These are phyloP conservation scores for Athalia cordata DNA, from an alignment of 2,888 invertebrate genomes.

Conservation along the genomic window DNA sequence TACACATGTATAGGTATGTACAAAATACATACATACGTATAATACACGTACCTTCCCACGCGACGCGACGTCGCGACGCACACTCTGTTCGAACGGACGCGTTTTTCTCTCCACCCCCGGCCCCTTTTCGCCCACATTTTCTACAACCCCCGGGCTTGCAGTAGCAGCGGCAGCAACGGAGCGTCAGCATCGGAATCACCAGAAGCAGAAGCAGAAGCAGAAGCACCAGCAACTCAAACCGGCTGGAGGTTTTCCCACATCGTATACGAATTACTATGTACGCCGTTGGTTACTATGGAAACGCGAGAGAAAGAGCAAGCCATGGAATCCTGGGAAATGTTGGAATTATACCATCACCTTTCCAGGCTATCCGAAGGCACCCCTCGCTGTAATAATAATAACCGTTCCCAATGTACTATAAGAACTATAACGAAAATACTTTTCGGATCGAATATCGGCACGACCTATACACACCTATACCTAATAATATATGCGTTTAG, in stretches of 20 bases:
- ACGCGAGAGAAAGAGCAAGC: not conserved
- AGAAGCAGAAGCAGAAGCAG: too few species aligned
- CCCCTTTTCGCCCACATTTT: too few species aligned
- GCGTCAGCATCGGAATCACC: too few species aligned
- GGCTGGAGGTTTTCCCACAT: slow-evolving; percentile 41
- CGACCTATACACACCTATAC: not conserved
- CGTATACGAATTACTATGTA: slow-evolving; percentile 38
- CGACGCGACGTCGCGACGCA: not conserved
- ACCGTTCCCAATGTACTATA: too few species aligned
- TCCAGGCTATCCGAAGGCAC: slow-evolving; percentile 2
- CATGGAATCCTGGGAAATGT: slow-evolving; percentile 34
- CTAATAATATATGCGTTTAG: not conserved
- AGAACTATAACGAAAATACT: too few species aligned
- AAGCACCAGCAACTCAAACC: not conserved
- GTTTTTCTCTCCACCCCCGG: too few species aligned
- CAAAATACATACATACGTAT: too few species aligned
- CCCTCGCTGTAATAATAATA: not conserved
- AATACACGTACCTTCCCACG: too few species aligned
- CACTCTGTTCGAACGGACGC: too few species aligned
- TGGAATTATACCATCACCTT: slow-evolving; percentile 26
- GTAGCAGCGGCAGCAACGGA: too few species aligned
- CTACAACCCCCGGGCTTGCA: too few species aligned
- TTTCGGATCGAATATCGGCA: not conserved
- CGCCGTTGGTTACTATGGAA: slow-evolving; percentile 39
- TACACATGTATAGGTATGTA: too few species aligned